Percentiles rank a stretch among this genome's conserved stretches.
These are phyloP conservation scores for Megaptera novaeangliae DNA, from an alignment of 2,113 vertebrate species.

Conservation along the genomic window DNA sequence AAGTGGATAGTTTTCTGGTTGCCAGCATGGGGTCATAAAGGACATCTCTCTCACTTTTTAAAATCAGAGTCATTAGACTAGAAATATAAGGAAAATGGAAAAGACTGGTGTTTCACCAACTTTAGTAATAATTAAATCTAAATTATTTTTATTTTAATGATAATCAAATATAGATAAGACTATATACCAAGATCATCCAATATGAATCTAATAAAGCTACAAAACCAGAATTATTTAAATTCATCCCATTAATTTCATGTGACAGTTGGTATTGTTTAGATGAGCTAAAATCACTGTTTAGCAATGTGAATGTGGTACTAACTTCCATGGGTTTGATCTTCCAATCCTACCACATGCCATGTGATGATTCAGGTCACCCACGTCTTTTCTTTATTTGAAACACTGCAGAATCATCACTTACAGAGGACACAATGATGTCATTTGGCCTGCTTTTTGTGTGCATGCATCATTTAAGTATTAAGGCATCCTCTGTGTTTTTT, in stretches of 20 bases:
- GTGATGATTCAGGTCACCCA: slow-evolving; percentile 60
- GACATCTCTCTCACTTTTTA: background rate
- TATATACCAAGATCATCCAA: background rate
- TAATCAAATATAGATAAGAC: slow-evolving; percentile 1
- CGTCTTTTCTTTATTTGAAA: slow-evolving; percentile 62
- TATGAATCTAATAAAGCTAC: slow-evolving; percentile 19
- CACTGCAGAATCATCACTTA: slow-evolving; percentile 45
- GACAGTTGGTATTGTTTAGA: background rate
- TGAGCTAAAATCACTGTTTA: slow-evolving; percentile 21
- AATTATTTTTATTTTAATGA: slow-evolving; percentile 48
- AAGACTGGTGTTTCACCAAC: background rate
- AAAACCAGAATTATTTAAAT: background rate
- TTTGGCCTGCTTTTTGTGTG: slow-evolving; percentile 47
- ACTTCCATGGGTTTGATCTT: slow-evolving; percentile 24
- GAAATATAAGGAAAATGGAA: slow-evolving; percentile 32
- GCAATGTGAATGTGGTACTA: background rate
- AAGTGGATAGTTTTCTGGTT: slow-evolving; percentile 14
- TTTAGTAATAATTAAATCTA: slow-evolving; percentile 14
- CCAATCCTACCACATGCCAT: slow-evolving; percentile 14
- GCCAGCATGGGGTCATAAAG: background rate
- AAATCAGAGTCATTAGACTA: background rate
- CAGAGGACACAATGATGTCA: slow-evolving; percentile 42
- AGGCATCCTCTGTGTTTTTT: background rate
- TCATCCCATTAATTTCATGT: slow-evolving; percentile 10
- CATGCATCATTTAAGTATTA: slow-evolving; percentile 48